Evolutionary conservation across 1,140 invertebrate species (phyloP), one percentile per base, ranked within the genome.

Genomic region (Drosophila murphyi): DNA sequence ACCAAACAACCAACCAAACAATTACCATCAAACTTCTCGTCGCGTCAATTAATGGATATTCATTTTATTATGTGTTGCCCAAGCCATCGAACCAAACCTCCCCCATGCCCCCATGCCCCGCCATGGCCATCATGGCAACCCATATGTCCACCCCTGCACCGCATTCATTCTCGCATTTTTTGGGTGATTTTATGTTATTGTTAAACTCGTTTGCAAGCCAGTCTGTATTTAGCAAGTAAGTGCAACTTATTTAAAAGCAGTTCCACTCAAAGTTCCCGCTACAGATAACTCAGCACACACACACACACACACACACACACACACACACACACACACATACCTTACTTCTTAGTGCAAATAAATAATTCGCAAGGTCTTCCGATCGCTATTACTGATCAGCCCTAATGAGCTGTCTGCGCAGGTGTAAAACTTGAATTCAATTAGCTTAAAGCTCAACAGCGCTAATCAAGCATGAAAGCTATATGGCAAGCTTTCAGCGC

Each of bases 191-290:
- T 67, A 72, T 72, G 63, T 60, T 70, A 77, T 73, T 80, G 57
- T 77, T 79, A 72, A 86, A 88, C 82, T 77, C 43, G 82, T 88
- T 86, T 82, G 43, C 7, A 61, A 60, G 47, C 20, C 64, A 55
- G 52, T 47, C 64, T 61, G 48, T 62, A 76, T 79, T 86, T 88
- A 88, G 76, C 82, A 72, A 81, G 68, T 67, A 87, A 86, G 82
- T 86, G 82, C 82, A 86, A 86, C 65, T 82, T 82, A 71, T 86
- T 70, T 62, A 78, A 51, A 72, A 61, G 69, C 69, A 50, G 56
- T 34, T 31, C 54, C n/a, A 45, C 39, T 37, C 32, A 39, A 72
- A 65, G 31, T 20, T 20, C 20, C 20, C 20, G 20, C 20, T 20
- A 20, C 20, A 20, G 20, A 20, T 20, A 20, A 20, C 20, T 20